Percentiles rank a stretch among this genome's conserved stretches.
Conservation (phyloP, 2,113 vertebrate genomes). For the Zeus faber region DNA sequence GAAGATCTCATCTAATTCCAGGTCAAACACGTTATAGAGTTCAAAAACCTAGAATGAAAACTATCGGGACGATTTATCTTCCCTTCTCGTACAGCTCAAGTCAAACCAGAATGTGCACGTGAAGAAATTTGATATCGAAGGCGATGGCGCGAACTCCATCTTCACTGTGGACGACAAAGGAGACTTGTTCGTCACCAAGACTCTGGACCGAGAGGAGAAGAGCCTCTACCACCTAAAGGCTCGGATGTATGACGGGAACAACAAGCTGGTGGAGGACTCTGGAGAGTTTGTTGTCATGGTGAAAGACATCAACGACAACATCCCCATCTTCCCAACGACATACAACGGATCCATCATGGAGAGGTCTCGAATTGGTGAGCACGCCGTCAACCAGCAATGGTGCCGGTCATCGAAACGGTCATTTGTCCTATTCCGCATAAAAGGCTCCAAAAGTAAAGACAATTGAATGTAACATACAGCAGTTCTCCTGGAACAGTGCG, state of each 20-base stretch:
- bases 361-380: slow-evolving; percentile 82
- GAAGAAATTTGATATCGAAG: slow-evolving; percentile 77
- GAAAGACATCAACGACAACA: slow-evolving; percentile 89
- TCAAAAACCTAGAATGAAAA: background rate
- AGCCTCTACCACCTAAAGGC: slow-evolving; percentile 78
- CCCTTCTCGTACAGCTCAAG: slow-evolving; percentile 74
- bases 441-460: too few relatives aligned
- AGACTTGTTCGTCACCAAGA: slow-evolving; percentile 77
- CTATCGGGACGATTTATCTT: background rate
- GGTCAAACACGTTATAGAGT: background rate
- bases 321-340: slow-evolving; percentile 75
- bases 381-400: too few relatives aligned
- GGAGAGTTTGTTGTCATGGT: slow-evolving; percentile 84
- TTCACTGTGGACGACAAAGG: slow-evolving; percentile 82
- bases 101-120: slow-evolving; percentile 64
- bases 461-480: too few relatives aligned
- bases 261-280: slow-evolving; percentile 71
- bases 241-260: slow-evolving; percentile 72
- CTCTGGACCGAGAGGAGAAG: slow-evolving; percentile 87
- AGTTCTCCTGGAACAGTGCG: too few relatives aligned
- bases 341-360: slow-evolving; percentile 84
- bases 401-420: too few relatives aligned
- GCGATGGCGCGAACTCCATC: slow-evolving; percentile 79
- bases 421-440: too few relatives aligned
- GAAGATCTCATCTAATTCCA: too few relatives aligned